Evolutionary conservation across 2,113 vertebrate genomes (phyloP), one percentile per base, ranked within the genome.

Genomic region (Grallaria varia): DNA sequence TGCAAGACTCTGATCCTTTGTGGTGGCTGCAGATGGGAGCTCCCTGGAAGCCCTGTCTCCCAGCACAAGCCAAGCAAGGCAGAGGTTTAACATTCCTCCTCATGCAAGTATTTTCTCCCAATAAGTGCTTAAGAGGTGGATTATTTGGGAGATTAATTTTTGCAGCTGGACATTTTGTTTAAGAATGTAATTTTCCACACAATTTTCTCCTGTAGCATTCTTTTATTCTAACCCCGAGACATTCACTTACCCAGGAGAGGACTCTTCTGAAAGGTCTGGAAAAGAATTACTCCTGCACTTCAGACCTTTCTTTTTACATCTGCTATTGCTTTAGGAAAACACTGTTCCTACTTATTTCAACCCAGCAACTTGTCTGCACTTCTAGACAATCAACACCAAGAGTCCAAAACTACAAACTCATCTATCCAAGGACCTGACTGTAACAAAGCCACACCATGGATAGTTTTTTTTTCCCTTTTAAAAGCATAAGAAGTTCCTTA

Each of bases 141-240:
- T 13, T 88, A 93, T 90, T 86, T 85, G 83, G 90, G 85, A 92
- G 76, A 95, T 94, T 95, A 94, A 91, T 89, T 96, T 97, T 97
- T 95, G 93, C 93, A 95, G 93, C 64, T 72, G 89, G 86, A 89
- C 80, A 68, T 95, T 93, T 95, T 63, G 80, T 81, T 95, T 92
- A 92, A 89, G 86, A 90, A 78, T n/a, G 40, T 62, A 22, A 92
- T 96, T 96, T 95, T 90, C 91, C 94, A 87, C 69, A 14, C 79
- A 39, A 69, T 96, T 92, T 89, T 95, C 92, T 90, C 92, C 63
- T 90, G 88, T 64, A 92, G 52, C 69, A 88, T 53, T 33, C 78
- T 78, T 92, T 72, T n/a, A 74, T 71, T 88, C 87, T 69, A 90
- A 88, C 18, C 85, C 76, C 72, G 74, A 74, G 80, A 67, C 68